phyloP scores from a whole-genome alignment of 53 echinoderm and acorn worm genomes.

The Mesocentrotus franciscanus region DNA sequence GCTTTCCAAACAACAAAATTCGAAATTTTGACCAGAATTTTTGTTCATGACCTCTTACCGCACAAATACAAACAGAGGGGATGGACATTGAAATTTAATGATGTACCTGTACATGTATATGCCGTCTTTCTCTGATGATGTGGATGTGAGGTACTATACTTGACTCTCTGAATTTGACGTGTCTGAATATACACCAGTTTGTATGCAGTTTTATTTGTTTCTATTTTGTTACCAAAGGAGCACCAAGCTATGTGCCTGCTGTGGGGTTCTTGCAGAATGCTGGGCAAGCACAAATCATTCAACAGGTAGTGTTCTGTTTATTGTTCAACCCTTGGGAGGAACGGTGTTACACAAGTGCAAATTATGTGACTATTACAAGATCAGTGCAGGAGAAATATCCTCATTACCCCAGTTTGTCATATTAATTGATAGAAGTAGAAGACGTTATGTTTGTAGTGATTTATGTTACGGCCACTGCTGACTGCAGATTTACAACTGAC shows the following conservation, averaged over 20 bases:
- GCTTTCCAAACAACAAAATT: too few relatives aligned
- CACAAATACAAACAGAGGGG: too few relatives aligned
- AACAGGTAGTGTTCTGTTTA: conserved; percentile 61
- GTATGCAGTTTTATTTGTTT: background rate
- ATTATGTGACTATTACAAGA: background rate
- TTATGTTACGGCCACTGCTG: too few relatives aligned
- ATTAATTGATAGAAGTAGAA: too few relatives aligned
- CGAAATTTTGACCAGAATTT: too few relatives aligned
- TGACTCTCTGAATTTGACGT: background rate
- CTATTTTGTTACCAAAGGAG: conserved; percentile 63
- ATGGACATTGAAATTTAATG: too few relatives aligned
- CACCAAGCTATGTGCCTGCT: conserved; percentile 82
- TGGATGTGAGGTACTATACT: background rate
- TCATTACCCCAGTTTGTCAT: too few relatives aligned
- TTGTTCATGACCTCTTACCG: too few relatives aligned
- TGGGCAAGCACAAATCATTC: conserved; percentile 87
- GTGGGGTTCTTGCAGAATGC: conserved; percentile 87
- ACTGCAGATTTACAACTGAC: too few relatives aligned
- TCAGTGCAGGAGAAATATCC: too few relatives aligned
- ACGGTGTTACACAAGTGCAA: background rate
- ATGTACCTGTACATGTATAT: too few relatives aligned
- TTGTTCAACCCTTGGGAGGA: background rate
- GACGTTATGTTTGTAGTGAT: too few relatives aligned
- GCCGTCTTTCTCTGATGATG: background rate
- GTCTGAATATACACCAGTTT: background rate